Percentiles rank a stretch among this genome's conserved stretches.
These are phyloP conservation scores for Halocynthia aurantium DNA, from an alignment of 23 tunicate species.

Conservation along the genomic window DNA sequence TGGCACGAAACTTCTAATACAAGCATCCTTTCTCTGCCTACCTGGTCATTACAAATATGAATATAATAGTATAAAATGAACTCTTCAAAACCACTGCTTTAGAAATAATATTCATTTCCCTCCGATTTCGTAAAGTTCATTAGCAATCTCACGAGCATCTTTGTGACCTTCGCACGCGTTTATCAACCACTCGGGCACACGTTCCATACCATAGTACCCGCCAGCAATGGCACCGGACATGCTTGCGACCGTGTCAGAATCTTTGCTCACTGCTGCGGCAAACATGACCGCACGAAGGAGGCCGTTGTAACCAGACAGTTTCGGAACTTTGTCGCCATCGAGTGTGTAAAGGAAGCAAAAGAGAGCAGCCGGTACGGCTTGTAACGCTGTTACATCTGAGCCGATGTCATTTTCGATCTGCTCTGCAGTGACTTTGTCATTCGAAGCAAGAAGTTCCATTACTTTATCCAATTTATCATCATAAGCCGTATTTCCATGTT, in stretches of 20 bases:
- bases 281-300: constrained; percentile 39
- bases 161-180: constrained; percentile 37
- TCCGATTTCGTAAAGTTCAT: constrained; percentile 17
- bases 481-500: neutral
- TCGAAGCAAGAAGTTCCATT: neutral
- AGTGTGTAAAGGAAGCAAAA: constrained; percentile 50
- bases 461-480: neutral
- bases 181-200: constrained; percentile 42
- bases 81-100: neutral
- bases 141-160: constrained; percentile 32
- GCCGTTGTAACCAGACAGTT: constrained; percentile 8
- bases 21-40: too few relatives aligned
- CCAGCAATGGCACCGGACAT: too few relatives aligned
- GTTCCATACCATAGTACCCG: constrained; percentile 44
- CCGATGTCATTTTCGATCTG: constrained; percentile 1
- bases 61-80: constrained; percentile 3
- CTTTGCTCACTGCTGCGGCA: constrained; percentile 57
- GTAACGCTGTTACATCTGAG: constrained; percentile 42
- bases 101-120: neutral
- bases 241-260: constrained; percentile 84
- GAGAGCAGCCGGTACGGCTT: constrained; percentile 59
- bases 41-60: too few relatives aligned
- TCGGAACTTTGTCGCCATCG: constrained; percentile 22
- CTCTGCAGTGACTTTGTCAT: too few relatives aligned
- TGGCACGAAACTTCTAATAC: constrained; percentile 25